Evolutionary conservation across 2,113 vertebrate genomes (phyloP), one percentile per base, ranked within the genome.

Genomic region (Perca flavescens): DNA sequence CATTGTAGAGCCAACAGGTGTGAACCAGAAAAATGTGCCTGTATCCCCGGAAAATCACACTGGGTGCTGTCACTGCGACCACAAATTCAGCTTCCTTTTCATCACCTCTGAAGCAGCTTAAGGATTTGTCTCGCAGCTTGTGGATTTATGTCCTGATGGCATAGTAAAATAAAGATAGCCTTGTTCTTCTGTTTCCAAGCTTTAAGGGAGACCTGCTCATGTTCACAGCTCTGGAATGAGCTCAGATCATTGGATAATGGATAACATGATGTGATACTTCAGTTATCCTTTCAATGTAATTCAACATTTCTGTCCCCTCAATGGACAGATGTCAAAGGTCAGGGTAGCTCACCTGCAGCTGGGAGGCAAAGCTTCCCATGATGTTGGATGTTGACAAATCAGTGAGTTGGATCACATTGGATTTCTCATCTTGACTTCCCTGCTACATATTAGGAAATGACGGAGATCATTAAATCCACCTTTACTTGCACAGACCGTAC

Each of bases 61-160:
- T 2, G 49, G 70, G 70, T 57, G 83, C 80, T 80, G 64, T 62
- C 64, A 40, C 74, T 71, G 73, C 49, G 79, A 83, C 82, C 84
- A 82, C 67, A 73, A 62, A 72, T 82, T 73, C 77, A 79, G 46
- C 73, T 74, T 76, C 43, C 77, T 67, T 82, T 90, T 89, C 61
- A 76, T 34, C 79, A 40, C 60, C 62, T 22, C 57, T 72, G 71
- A 71, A 77, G 64, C 86, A 77, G 76, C 74, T 70, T 79, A 74
- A 86, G 87, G 77, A 88, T 93, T 89, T 90, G 82, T 89, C 83
- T 83, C 21, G 1, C 76, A 74, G 80, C 62, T 74, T 67, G 69
- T 46, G 83, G 80, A 86, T 92, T 87, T 86, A 72, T 63, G 58
- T 84, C 83, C 52, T 72, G 79, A 78, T 83, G 80, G 73, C 71